Conservation (phyloP, 2,113 vertebrate genomes). For the Otolemur garnettii region DNA sequence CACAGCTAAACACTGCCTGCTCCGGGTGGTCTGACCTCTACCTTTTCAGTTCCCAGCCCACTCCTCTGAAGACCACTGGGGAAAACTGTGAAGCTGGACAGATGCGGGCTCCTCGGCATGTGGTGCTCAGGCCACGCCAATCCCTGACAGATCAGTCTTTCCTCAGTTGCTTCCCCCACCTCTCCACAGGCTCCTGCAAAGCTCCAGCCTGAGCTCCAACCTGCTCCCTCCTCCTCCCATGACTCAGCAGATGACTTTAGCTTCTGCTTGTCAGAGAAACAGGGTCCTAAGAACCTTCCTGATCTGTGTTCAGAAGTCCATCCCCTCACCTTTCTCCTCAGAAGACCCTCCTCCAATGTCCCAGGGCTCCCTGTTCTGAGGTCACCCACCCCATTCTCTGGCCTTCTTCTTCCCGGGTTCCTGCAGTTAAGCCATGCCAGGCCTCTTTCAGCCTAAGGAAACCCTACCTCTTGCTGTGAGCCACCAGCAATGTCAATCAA, state of each 20-base stretch:
- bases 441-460: conserved; percentile 10
- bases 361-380: background rate
- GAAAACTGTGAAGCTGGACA: background rate
- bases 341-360: background rate
- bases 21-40: background rate
- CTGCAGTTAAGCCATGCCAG: background rate
- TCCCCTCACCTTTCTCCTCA: background rate
- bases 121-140: background rate
- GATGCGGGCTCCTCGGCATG: background rate
- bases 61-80: background rate
- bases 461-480: background rate
- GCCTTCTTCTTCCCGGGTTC: background rate
- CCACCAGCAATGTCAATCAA: background rate
- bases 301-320: background rate
- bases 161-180: background rate
- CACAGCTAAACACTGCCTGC: background rate
- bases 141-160: background rate
- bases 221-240: conserved; percentile 67
- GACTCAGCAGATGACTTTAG: conserved; percentile 81
- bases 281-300: conserved; percentile 55
- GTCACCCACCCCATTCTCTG: background rate
- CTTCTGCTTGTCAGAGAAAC: conserved; percentile 28
- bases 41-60: background rate
- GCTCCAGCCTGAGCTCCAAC: conserved; percentile 6
- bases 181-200: conserved; percentile 42